Conservation (phyloP, 2,113 vertebrate species). For the Alectura lathami region DNA sequence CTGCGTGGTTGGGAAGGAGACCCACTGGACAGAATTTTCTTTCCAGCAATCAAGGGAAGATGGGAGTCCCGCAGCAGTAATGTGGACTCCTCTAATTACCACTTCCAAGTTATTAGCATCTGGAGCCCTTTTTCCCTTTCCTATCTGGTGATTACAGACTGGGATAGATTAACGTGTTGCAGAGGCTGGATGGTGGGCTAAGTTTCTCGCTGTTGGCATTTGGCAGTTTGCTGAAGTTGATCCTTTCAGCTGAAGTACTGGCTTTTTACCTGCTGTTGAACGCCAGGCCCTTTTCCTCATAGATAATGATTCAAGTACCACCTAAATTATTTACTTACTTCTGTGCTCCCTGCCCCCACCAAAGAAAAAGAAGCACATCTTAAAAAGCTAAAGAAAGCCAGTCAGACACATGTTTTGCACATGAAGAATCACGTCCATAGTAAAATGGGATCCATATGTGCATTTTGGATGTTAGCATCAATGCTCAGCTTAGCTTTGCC, state of each 20-base stretch:
- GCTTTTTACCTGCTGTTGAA: not conserved
- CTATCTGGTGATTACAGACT: conserved; percentile 46
- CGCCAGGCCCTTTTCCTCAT: not conserved
- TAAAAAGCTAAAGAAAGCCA: conserved; percentile 50
- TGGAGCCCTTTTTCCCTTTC: conserved; percentile 62
- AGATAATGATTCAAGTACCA: not conserved
- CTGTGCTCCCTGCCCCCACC: conserved; percentile 45
- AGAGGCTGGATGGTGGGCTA: not conserved
- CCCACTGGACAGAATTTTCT: conserved; percentile 43
- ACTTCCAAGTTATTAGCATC: conserved; percentile 68
- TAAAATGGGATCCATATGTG: conserved; percentile 66
- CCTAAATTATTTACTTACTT: conserved; percentile 30
- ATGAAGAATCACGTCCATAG: conserved; percentile 60
- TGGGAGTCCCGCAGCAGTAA: conserved; percentile 53
- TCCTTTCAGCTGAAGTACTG: not conserved
- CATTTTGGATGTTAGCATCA: conserved; percentile 52
- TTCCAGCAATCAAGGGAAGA: conserved; percentile 57
- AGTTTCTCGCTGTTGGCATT: conserved; percentile 9
- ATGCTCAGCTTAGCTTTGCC: conserved; percentile 4
- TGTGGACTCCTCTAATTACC: conserved; percentile 62
- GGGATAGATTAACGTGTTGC: conserved; percentile 40
- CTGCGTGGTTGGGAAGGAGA: conserved; percentile 38
- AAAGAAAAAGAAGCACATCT: conserved; percentile 6
- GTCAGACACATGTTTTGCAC: conserved; percentile 68
- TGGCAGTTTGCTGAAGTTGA: conserved; percentile 24